Base-by-base conservation (phyloP, 2,113 vertebrate genomes). In the Saiga tatarica region DNA sequence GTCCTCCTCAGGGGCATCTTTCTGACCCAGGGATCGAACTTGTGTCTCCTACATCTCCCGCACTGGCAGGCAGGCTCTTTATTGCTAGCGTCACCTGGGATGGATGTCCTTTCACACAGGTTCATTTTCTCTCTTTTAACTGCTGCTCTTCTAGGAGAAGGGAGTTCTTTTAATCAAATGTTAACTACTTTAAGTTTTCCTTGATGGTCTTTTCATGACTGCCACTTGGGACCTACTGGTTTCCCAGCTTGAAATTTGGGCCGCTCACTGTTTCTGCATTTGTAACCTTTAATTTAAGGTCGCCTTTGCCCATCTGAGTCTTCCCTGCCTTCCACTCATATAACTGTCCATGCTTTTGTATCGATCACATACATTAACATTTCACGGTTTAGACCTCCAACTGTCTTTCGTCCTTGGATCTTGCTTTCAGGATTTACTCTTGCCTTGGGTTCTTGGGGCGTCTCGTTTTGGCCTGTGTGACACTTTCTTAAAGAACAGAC, bases 31-130 rank as follows among this genome's bases (percentile, higher is more conserved):
- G 64, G 64, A 12, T 23, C 1, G 10, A 6, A 6, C 64, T 12
- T 36, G n/a, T 71, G 17, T 23, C n/a, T 71, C 64, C 12, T 3
- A 6, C 9, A 12, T 23, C n/a, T 67, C 64, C 33, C 6, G n/a
- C n/a, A 2, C n/a, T 6, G 19, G 9, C n/a, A 23, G 64, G 19
- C n/a, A 1, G n/a, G 19, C 3, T 71, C n/a, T 23, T 36, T 12
- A 3, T n/a, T 36, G 64, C 19, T 12, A 3, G 9, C 0, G 2
- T 12, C 64, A 6, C n/a, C n/a, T 2, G 19, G n/a, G 64, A 12
- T 23, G 19, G 9, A 36, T 12, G n/a, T 6, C n/a, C 9, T 23
- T 96, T 76, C 60, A 30, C 3, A 15, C 57, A 83, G 36, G 45
- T 1, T 1, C 4, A 9, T 45, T 85, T 86, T 94, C 42, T 83